Percentiles rank a stretch among this genome's conserved stretches.
Conservation (phyloP, 2,888 invertebrate species). For the Epinotia nisella region DNA sequence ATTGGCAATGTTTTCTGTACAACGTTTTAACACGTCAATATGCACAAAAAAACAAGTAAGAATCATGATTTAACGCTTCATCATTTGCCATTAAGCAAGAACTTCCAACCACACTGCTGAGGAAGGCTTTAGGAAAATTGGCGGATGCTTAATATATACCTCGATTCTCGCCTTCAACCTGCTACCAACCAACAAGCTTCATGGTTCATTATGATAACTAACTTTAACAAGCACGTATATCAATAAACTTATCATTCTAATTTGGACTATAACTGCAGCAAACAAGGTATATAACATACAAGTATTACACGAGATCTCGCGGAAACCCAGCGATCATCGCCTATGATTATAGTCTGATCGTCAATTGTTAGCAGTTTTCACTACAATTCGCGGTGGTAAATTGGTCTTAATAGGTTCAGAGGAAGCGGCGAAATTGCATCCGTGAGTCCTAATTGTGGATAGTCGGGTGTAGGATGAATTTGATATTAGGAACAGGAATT, state of each 20-base stretch:
- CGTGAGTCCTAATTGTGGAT: conserved; percentile 66
- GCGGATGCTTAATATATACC: conserved; percentile 9
- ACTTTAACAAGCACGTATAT: not conserved
- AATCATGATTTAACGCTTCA: conserved; percentile 33
- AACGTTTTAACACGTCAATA: not conserved
- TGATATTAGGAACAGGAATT: conserved; percentile 35
- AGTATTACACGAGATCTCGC: not conserved
- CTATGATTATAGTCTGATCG: conserved; percentile 51
- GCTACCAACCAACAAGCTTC: conserved; percentile 41
- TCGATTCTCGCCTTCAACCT: conserved; percentile 2
- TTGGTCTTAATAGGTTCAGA: conserved; percentile 65
- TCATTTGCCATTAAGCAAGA: conserved; percentile 27
- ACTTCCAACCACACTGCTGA: conserved; percentile 21
- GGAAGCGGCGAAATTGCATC: conserved; percentile 75
- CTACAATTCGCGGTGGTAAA: conserved; percentile 61
- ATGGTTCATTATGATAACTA: conserved; percentile 27
- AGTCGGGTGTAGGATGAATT: conserved; percentile 50
- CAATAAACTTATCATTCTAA: not conserved
- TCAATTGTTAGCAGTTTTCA: conserved; percentile 62
- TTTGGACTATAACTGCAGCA: not conserved
- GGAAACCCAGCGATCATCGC: conserved; percentile 26
- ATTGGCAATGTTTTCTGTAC: not conserved
- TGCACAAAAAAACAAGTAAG: conserved; percentile 6
- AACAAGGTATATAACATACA: not conserved
- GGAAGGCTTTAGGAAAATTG: conserved; percentile 32